A percentile compares a stretch with the other conserved stretches of the same genome.
Evolutionary conservation across 1,140 invertebrate species (phyloP).

Genomic region (Aphaenogaster ashmeadi): DNA sequence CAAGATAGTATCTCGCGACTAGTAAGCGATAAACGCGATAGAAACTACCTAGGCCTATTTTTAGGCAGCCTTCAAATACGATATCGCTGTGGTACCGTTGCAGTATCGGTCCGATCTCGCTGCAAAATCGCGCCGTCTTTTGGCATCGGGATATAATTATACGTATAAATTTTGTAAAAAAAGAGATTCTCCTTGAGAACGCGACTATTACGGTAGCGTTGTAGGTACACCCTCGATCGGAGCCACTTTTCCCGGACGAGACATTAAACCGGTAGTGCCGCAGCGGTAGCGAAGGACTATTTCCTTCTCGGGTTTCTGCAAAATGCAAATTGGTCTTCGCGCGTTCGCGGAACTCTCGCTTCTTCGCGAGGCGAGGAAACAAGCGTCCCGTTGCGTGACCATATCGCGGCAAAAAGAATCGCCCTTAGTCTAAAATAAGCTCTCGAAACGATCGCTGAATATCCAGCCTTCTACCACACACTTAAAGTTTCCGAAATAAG

Average conservation of each 20-base stretch:
- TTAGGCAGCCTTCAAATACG: neutral
- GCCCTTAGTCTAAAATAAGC: conserved; percentile 59
- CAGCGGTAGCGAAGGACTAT: conserved; percentile 10
- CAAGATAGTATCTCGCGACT: neutral
- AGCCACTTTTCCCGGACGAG: conserved; percentile 21
- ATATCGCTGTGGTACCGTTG: neutral
- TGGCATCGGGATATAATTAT: neutral
- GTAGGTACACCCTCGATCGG: neutral
- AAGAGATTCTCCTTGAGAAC: neutral
- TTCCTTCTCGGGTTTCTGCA: conserved; percentile 34
- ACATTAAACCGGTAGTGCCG: conserved; percentile 39
- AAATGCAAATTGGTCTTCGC: conserved; percentile 60
- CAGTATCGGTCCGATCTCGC: neutral
- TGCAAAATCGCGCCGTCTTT: neutral
- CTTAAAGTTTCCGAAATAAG: conserved; percentile 37
- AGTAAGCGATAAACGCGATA: conserved; percentile 8
- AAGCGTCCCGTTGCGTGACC: conserved; percentile 61
- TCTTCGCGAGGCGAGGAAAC: neutral
- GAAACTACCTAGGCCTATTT: neutral
- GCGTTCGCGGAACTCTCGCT: conserved; percentile 68
- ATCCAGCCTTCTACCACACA: neutral
- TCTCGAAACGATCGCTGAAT: conserved; percentile 51
- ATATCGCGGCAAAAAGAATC: conserved; percentile 41
- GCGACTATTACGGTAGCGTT: neutral
- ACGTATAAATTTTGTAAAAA: neutral